These are phyloP conservation scores for Pangasius krempfi DNA, from an alignment of 2,797 vertebrate genomes.

Conservation along the genomic window DNA sequence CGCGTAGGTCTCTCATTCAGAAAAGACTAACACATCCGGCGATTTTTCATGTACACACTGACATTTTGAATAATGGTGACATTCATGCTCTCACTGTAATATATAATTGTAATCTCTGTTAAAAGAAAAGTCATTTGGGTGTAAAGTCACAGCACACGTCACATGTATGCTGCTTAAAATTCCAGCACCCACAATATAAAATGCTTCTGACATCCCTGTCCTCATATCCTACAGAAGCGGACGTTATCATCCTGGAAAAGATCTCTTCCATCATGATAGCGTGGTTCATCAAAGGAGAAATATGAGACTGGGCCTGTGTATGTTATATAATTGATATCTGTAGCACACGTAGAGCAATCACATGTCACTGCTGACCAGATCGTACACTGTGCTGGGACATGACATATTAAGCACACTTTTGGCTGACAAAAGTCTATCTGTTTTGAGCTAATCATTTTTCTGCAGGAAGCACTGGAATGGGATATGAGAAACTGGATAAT, in stretches of 20 bases:
- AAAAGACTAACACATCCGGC: neutral
- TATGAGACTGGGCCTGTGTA: neutral
- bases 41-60: neutral
- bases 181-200: neutral
- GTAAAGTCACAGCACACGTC: neutral
- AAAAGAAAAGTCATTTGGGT: neutral
- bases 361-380: neutral
- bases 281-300: neutral
- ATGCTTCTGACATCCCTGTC: neutral
- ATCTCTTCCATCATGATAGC: neutral
- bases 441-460: slow-evolving; percentile 93
- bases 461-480: slow-evolving; percentile 62
- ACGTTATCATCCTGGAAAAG: neutral
- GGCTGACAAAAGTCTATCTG: slow-evolving; percentile 88
- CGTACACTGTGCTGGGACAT: neutral
- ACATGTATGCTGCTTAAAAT: neutral
- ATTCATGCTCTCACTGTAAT: neutral
- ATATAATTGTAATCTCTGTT: slow-evolving; percentile 7
- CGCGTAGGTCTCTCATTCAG: neutral
- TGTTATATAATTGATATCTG: neutral
- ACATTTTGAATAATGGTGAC: slow-evolving; percentile 12
- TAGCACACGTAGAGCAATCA: neutral
- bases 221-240: neutral
- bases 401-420: neutral
- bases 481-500: slow-evolving; percentile 1